Evolutionary conservation across 2,113 vertebrate species (phyloP).

Genomic region (Himantopus leucocephalus): DNA sequence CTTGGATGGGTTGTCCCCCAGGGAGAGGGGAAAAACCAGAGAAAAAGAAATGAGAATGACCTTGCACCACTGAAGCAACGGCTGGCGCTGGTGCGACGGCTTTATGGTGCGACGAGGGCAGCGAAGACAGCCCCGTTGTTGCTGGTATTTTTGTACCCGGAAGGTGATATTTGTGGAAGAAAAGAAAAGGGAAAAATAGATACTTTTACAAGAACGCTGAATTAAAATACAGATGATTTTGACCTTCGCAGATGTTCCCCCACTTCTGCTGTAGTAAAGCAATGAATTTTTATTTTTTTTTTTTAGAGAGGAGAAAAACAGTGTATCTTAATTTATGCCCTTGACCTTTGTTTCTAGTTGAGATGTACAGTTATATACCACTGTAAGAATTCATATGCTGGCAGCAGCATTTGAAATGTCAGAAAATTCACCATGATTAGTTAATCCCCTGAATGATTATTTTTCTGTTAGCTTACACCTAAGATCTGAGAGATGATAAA

Average conservation of each 20-base stretch:
- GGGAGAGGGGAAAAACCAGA: conserved; percentile 43
- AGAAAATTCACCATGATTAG: conserved; percentile 66
- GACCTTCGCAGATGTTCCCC: conserved; percentile 35
- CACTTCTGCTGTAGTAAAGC: conserved; percentile 51
- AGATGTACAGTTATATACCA: conserved; percentile 64
- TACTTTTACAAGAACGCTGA: neutral
- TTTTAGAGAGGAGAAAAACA: conserved; percentile 44
- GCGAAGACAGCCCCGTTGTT: neutral
- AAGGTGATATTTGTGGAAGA: neutral
- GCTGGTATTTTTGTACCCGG: neutral
- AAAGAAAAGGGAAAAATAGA: neutral
- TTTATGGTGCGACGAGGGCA: no score
- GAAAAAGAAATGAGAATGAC: conserved; percentile 62
- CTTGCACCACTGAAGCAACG: neutral
- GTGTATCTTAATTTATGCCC: conserved; percentile 71
- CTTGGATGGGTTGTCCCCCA: conserved; percentile 39
- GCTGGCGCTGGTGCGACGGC: neutral
- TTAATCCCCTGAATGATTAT: conserved; percentile 64
- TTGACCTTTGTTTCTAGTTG: conserved; percentile 75
- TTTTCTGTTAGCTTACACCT: conserved; percentile 51
- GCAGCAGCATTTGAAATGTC: conserved; percentile 71
- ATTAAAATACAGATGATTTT: conserved; percentile 40
- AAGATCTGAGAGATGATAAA: conserved; percentile 28
- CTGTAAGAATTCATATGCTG: conserved; percentile 63
- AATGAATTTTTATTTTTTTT: neutral